These are phyloP conservation scores for Perca flavescens DNA, from an alignment of 2,113 vertebrate genomes.

Conservation along the genomic window DNA sequence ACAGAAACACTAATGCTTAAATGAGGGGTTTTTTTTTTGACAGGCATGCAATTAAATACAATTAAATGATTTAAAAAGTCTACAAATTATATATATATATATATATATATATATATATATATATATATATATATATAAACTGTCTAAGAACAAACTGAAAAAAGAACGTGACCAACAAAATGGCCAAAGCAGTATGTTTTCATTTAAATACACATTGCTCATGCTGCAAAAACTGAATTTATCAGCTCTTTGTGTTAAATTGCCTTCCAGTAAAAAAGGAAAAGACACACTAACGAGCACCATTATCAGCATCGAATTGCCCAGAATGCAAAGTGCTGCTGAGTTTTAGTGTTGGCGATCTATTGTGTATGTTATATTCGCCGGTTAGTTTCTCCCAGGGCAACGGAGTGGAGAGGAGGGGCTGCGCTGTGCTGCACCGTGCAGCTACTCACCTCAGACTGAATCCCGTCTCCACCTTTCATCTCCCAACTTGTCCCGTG, in stretches of 20 bases:
- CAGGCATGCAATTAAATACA: neutral
- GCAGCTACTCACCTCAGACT: constrained; percentile 73
- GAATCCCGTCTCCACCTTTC: constrained; percentile 52
- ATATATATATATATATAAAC: too few species aligned
- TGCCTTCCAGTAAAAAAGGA: neutral
- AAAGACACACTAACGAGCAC: neutral
- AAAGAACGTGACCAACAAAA: neutral
- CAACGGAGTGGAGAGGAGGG: constrained; percentile 65
- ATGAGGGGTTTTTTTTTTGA: neutral
- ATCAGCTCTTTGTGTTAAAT: neutral
- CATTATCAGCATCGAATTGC: neutral
- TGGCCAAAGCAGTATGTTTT: neutral
- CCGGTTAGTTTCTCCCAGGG: constrained; percentile 61
- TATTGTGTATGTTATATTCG: constrained; percentile 26
- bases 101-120: too few species aligned
- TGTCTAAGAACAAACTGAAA: neutral
- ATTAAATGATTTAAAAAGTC: neutral
- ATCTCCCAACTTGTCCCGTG: constrained; percentile 75
- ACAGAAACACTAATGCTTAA: neutral
- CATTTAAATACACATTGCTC: neutral
- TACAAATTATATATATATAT: neutral
- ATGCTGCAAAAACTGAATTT: neutral
- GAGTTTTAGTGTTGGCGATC: constrained; percentile 6
- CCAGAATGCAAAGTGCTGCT: neutral
- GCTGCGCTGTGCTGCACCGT: constrained; percentile 58